Percentiles rank a stretch among this genome's conserved stretches.
Conservation (phyloP, 37 sponge, comb jelly and placozoan genomes). For the Theonella swinhoei region DNA sequence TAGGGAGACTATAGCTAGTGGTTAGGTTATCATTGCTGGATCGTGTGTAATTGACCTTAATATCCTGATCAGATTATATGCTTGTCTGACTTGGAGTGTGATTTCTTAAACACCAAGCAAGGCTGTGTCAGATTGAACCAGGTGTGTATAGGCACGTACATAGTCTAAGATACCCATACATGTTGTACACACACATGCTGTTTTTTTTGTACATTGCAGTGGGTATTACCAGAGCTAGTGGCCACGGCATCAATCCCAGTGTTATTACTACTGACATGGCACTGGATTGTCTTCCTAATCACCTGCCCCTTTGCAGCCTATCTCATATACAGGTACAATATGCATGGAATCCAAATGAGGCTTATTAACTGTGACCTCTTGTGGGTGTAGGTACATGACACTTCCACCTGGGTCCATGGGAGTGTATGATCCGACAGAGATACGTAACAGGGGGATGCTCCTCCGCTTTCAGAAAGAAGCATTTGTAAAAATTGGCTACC, state of each 20-base stretch:
- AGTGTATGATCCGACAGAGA: slow-evolving; percentile 91
- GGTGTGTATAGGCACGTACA: slow-evolving; percentile 32
- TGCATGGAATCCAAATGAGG: not conserved
- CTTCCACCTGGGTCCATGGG: slow-evolving; percentile 78
- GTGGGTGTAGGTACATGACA: slow-evolving; percentile 60
- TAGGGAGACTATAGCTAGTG: no score
- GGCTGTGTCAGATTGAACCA: slow-evolving; percentile 83
- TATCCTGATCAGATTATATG: slow-evolving; percentile 58
- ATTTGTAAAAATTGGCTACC: slow-evolving; percentile 82
- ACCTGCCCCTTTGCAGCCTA: slow-evolving; percentile 56
- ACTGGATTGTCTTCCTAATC: slow-evolving; percentile 80
- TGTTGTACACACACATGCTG: not conserved
- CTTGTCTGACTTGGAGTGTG: slow-evolving; percentile 90
- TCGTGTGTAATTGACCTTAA: no score
- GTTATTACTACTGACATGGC: slow-evolving; percentile 63
- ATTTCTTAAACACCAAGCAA: slow-evolving; percentile 81
- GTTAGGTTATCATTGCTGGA: no score
- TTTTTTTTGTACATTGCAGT: slow-evolving; percentile 35
- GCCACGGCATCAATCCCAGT: slow-evolving; percentile 55
- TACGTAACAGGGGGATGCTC: slow-evolving; percentile 81
- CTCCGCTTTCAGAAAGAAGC: slow-evolving; percentile 73
- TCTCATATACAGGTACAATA: slow-evolving; percentile 74
- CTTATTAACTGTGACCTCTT: not conserved
- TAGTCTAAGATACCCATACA: not conserved
- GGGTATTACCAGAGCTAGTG: slow-evolving; percentile 82